These are phyloP conservation scores for Ctenodactylus gundi DNA, from an alignment of 2,113 vertebrate species.

Conservation along the genomic window DNA sequence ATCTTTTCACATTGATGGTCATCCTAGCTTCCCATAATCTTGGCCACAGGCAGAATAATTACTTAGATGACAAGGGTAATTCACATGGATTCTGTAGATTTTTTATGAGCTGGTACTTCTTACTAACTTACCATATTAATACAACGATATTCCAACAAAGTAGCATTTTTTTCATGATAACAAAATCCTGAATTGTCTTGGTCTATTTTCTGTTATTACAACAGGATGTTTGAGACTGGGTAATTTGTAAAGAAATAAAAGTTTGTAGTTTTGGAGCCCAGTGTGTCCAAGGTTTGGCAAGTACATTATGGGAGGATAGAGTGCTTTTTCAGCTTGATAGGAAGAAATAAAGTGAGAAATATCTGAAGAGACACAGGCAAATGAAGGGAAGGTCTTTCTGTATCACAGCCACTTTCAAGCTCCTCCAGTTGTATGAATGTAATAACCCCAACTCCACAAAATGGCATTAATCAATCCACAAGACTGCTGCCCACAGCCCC, in stretches of 20 bases:
- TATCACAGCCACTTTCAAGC: too few species aligned
- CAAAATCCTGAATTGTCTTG: neutral
- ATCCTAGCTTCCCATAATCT: neutral
- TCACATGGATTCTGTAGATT: neutral
- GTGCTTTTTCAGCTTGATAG: neutral
- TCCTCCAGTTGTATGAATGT: too few species aligned
- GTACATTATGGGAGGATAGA: too few species aligned
- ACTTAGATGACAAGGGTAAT: neutral
- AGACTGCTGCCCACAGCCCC: fast-evolving
- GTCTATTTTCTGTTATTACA: neutral
- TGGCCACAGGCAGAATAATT: neutral
- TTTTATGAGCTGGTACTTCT: neutral
- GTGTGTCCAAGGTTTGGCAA: neutral
- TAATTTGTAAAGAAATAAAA: neutral
- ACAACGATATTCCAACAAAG: neutral
- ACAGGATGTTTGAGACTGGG: neutral
- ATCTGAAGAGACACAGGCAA: neutral
- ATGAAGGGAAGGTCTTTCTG: neutral
- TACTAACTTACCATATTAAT: neutral
- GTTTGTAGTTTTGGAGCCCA: neutral
- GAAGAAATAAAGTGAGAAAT: neutral
- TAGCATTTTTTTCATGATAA: neutral
- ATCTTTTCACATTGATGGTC: neutral
- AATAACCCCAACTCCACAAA: neutral
- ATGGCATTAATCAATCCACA: neutral